phyloP scores from a whole-genome alignment of 2,113 vertebrate species.

The Antechinus flavipes region DNA sequence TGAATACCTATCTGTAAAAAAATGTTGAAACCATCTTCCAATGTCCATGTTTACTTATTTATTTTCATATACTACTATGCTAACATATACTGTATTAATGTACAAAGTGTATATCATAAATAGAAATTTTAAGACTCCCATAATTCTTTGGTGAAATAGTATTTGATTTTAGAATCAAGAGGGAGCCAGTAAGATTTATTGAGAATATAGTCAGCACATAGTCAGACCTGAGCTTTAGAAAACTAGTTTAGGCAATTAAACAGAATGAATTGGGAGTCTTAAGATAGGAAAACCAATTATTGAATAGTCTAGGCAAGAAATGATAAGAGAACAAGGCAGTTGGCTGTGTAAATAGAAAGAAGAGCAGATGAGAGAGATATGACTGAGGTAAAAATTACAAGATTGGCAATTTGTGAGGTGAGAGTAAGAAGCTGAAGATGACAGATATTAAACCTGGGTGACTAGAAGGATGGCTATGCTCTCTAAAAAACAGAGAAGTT shows the following conservation, averaged over 20 bases:
- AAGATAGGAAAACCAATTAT: background rate
- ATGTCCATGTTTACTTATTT: background rate
- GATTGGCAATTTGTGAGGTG: background rate
- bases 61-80: background rate
- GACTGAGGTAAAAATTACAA: background rate
- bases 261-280: background rate
- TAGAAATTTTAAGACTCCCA: background rate
- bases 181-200: background rate
- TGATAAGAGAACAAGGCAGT: background rate
- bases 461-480: background rate
- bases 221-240: background rate
- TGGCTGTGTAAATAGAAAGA: background rate
- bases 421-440: background rate
- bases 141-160: background rate
- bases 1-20: background rate
- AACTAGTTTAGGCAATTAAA: background rate
- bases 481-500: background rate
- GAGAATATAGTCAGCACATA: background rate
- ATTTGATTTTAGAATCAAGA: background rate
- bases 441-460: background rate
- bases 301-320: background rate
- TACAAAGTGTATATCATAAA: background rate
- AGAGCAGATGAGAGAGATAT: background rate
- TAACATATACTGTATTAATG: background rate
- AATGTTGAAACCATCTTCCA: background rate